Base-by-base conservation (phyloP, 1,140 invertebrate species). In the Leptinotarsa defecta region DNA sequence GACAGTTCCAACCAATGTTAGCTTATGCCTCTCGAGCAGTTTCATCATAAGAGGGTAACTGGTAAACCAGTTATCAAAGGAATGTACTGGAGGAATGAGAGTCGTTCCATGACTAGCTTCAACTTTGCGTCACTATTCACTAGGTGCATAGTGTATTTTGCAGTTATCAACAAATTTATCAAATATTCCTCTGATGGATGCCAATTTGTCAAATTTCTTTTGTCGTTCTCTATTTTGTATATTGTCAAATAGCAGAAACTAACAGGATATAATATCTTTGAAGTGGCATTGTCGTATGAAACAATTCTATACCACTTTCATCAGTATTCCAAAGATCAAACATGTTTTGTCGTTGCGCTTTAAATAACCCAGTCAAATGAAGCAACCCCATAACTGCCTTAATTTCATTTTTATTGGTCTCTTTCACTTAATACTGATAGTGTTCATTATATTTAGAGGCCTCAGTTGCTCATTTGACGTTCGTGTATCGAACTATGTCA, bases 191-290 rank as follows among this genome's bases (percentile, higher is more conserved):
- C 84, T 19, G 49, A 86, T 79, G 27, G 78, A 75, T 57, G 80
- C 79, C 4, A 86, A 73, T 49, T 34, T 6, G 6, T 34, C 5
- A 34, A 34, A 1, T 34, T 34, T 1, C 57, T 52, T 34, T 76
- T 86, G 85, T 68, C 81, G 82, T 20, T 68, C 43, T 79, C 82
- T 81, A 27, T 81, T 80, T 63, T 80, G 70, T 13, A 83, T 78
- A 76, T 86, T 82, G 73, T 89, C 86, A 84, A 89, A 90, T 68
- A 85, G 81, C 8, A 89, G 77, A 76, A 86, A 86, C 68, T n/a
- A 88, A 78, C 15, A 89, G 76, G 79, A 87, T 87, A 34, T 34
- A 34, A 78, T 82, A 89, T 74, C 87, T 74, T n/a, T 86, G 85
- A 74, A 85, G 78, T 52, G 82, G 85, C 87, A 89, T 90, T 6